Conservation (phyloP, 1,140 invertebrate genomes). For the Calycopis cecrops region DNA sequence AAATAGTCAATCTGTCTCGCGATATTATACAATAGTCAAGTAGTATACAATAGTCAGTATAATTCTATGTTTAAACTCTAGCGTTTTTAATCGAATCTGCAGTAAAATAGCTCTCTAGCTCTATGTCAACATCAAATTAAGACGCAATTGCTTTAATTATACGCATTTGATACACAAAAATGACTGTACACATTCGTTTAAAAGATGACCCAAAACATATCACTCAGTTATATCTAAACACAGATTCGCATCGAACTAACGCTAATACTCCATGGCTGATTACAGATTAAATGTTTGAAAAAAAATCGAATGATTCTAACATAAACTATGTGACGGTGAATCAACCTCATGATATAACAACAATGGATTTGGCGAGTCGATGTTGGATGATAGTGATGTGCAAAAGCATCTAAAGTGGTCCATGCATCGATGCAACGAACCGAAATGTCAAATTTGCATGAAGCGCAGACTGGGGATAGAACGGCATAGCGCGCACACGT, state of each 20-base stretch:
- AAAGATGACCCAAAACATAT: neutral
- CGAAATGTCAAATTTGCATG: constrained; percentile 56
- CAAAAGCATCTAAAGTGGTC: constrained; percentile 68
- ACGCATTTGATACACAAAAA: neutral
- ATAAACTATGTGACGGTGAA: constrained; percentile 33
- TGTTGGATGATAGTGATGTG: constrained; percentile 56
- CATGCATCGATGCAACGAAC: constrained; percentile 71
- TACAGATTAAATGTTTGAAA: constrained; percentile 16
- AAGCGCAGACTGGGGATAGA: constrained; percentile 48
- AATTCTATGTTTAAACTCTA: too few relatives aligned
- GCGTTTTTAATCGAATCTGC: neutral
- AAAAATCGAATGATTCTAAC: constrained; percentile 34
- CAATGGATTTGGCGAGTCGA: constrained; percentile 30
- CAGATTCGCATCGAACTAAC: constrained; percentile 10
- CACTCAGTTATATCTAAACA: constrained; percentile 14
- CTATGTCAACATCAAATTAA: neutral
- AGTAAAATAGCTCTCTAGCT: neutral
- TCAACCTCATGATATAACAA: constrained; percentile 30
- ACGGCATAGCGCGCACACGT: constrained; percentile 63
- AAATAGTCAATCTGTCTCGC: too few relatives aligned
- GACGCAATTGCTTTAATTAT: neutral
- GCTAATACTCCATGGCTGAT: neutral
- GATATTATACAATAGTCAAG: too few relatives aligned
- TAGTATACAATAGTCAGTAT: too few relatives aligned
- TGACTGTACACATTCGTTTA: neutral